These are phyloP conservation scores for Chamaetylas fuelleborni DNA, from an alignment of 2,113 vertebrate genomes.

Conservation along the genomic window DNA sequence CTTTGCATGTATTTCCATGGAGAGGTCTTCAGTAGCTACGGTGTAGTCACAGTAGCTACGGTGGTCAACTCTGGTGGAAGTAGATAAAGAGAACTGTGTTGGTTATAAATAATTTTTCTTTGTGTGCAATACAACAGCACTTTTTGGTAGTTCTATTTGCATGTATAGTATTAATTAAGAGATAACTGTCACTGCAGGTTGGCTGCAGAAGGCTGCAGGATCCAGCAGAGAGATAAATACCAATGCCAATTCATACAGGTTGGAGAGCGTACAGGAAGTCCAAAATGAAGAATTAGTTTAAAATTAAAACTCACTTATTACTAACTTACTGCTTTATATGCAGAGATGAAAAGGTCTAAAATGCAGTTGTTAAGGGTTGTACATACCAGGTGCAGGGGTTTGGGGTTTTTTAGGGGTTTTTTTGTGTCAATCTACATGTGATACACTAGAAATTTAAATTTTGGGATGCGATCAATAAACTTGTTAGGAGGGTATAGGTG, in stretches of 20 bases:
- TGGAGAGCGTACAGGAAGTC: constrained; percentile 66
- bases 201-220: constrained; percentile 71
- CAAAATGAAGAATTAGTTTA: constrained; percentile 61
- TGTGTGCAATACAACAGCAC: constrained; percentile 19
- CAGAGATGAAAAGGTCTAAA: neutral
- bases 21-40: constrained; percentile 24
- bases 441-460: neutral
- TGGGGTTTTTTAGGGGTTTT: neutral
- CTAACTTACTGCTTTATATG: neutral
- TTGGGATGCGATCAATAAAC: neutral
- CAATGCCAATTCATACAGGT: constrained; percentile 70
- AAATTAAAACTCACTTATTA: constrained; percentile 65
- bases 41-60: neutral
- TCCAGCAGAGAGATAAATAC: constrained; percentile 77
- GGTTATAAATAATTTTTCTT: constrained; percentile 62
- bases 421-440: neutral
- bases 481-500: neutral
- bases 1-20: constrained; percentile 17
- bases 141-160: constrained; percentile 67
- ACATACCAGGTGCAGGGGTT: neutral
- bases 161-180: constrained; percentile 83
- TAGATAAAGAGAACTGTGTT: constrained; percentile 43
- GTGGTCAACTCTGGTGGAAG: constrained; percentile 6
- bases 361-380: neutral
- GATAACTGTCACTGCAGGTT: constrained; percentile 80